These are phyloP conservation scores for Hirtodrosophila duncani DNA, from an alignment of 2,888 invertebrate species.

Conservation along the genomic window DNA sequence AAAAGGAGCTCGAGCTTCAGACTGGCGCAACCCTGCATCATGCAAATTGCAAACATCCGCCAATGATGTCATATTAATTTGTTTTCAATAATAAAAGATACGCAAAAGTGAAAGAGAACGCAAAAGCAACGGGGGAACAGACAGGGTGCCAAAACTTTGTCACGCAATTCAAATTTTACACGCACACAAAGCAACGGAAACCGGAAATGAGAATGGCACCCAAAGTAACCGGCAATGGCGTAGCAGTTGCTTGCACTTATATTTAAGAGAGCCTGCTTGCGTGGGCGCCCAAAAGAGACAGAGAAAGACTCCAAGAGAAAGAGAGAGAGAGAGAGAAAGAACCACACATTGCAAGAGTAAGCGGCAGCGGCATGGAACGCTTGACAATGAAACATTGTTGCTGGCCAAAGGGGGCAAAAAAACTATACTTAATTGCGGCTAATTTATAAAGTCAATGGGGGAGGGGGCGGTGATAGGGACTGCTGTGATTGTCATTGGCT, in stretches of 20 bases:
- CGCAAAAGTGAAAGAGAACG: conserved; percentile 25
- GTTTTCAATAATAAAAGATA: conserved; percentile 67
- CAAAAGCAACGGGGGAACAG: conserved; percentile 8
- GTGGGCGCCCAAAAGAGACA: conserved; percentile 33
- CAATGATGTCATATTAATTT: conserved; percentile 54
- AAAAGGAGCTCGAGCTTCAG: conserved; percentile 8
- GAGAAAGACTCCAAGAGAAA: too few species aligned
- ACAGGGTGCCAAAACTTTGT: conserved; percentile 44
- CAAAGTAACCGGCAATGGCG: conserved; percentile 27
- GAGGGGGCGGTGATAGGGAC: too few species aligned
- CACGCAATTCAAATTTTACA: conserved; percentile 67
- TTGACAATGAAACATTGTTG: conserved; percentile 52
- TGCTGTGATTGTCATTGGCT: conserved; percentile 11
- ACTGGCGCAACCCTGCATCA: not conserved
- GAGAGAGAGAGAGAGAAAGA: conserved; percentile 31
- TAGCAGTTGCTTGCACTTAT: conserved; percentile 5
- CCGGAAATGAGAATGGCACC: conserved; percentile 75
- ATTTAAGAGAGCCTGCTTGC: conserved; percentile 16
- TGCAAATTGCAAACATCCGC: conserved; percentile 70
- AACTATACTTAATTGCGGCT: conserved; percentile 49
- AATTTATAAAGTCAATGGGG: conserved; percentile 40
- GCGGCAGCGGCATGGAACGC: too few species aligned
- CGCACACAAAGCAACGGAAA: conserved; percentile 74
- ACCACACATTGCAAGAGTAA: too few species aligned
- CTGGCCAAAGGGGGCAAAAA: conserved; percentile 12